Evolutionary conservation across 1,140 invertebrate species (phyloP).

Genomic region (Caenorhabditis remanei): DNA sequence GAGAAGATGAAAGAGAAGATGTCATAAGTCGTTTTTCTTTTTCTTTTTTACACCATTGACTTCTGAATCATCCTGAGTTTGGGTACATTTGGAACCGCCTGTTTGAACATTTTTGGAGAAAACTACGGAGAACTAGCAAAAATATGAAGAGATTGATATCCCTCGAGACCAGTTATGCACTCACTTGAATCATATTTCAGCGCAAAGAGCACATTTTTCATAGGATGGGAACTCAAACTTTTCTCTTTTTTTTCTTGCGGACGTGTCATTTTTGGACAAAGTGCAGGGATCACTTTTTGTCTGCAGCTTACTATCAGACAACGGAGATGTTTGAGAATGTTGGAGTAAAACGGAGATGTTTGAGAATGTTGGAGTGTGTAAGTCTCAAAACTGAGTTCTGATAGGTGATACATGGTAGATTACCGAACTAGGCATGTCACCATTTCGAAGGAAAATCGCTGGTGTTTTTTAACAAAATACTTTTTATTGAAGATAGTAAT

Average conservation of each 20-base stretch:
- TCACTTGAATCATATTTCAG: conserved; percentile 47
- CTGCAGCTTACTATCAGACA: background rate
- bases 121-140: background rate
- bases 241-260: background rate
- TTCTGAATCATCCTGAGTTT: background rate
- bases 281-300: conserved; percentile 41
- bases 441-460: no score
- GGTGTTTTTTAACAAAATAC: no score
- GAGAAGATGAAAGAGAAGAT: background rate
- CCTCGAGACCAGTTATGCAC: conserved; percentile 47
- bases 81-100: conserved; percentile 15
- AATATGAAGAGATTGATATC: background rate
- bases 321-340: no score
- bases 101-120: conserved; percentile 7
- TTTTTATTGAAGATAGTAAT: no score
- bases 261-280: conserved; percentile 13
- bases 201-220: conserved; percentile 50
- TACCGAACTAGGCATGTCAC: no score
- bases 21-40: conserved; percentile 23
- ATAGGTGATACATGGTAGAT: no score
- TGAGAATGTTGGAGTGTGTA: no score
- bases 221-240: background rate
- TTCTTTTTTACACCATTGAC: background rate
- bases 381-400: no score
- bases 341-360: no score